Evolutionary conservation across 2,797 vertebrate genomes (phyloP).

Genomic region (Eupleurogrammus muticus): DNA sequence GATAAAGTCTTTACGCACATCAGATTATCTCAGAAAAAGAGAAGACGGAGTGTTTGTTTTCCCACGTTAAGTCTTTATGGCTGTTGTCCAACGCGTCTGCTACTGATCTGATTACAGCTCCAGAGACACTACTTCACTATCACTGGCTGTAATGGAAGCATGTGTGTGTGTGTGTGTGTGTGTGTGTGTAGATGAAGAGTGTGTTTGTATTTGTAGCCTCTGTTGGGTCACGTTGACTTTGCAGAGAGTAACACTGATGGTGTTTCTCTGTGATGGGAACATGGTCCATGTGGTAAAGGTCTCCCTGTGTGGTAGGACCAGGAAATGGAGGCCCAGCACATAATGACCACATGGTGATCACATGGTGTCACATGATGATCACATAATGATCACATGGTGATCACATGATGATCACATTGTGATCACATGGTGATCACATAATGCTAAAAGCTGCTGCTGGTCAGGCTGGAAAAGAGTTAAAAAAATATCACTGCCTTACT

Average conservation of each 20-base stretch:
- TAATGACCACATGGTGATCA: too few relatives aligned
- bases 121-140: slow-evolving; percentile 60
- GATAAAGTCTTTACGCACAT: not conserved
- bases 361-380: too few relatives aligned
- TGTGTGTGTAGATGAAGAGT: slow-evolving; percentile 52
- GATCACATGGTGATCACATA: too few relatives aligned
- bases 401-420: too few relatives aligned
- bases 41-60: slow-evolving; percentile 15
- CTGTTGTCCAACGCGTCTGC: slow-evolving; percentile 54
- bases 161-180: slow-evolving; percentile 60
- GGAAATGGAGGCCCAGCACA: slow-evolving; percentile 54
- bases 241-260: slow-evolving; percentile 63
- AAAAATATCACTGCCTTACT: slow-evolving; percentile 38
- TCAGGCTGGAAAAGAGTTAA: slow-evolving; percentile 53
- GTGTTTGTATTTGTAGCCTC: slow-evolving; percentile 69
- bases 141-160: slow-evolving; percentile 58
- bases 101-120: slow-evolving; percentile 70
- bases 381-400: too few relatives aligned
- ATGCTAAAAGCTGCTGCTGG: slow-evolving; percentile 47
- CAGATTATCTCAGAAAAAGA: slow-evolving; percentile 2
- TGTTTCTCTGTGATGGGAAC: slow-evolving; percentile 75
- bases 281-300: slow-evolving; percentile 69
- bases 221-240: slow-evolving; percentile 55
- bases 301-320: slow-evolving; percentile 61
- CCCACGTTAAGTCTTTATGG: slow-evolving; percentile 35